phyloP scores from a whole-genome alignment of 2,888 invertebrate species.

The Mesorhabditis sp. region DNA sequence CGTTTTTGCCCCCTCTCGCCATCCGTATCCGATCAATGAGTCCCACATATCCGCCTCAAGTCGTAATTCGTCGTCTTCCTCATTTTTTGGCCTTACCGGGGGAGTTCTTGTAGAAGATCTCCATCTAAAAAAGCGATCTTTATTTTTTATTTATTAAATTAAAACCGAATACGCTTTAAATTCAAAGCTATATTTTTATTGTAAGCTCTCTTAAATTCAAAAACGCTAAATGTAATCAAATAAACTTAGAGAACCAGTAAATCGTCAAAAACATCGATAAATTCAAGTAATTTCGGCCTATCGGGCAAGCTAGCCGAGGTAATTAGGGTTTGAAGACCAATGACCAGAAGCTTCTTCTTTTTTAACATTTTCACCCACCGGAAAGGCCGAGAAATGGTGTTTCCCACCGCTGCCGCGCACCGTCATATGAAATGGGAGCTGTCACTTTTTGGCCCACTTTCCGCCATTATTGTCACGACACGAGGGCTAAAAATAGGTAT shows the following conservation, averaged over 20 bases:
- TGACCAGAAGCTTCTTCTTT: not conserved
- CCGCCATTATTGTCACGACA: conserved; percentile 1
- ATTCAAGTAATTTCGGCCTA: too few species aligned
- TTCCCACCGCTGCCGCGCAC: conserved; percentile 5
- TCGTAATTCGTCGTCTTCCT: not conserved
- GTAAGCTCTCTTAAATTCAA: too few species aligned
- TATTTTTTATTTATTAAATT: too few species aligned
- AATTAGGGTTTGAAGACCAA: too few species aligned
- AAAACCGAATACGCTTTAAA: too few species aligned
- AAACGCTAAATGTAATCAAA: too few species aligned
- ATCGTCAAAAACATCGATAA: too few species aligned
- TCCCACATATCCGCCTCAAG: not conserved
- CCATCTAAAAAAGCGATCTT: too few species aligned
- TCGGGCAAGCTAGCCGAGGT: too few species aligned
- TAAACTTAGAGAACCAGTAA: too few species aligned
- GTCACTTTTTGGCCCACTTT: not conserved
- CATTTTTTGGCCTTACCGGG: not conserved
- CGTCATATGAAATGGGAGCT: not conserved
- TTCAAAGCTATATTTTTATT: too few species aligned
- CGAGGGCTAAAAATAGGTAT: not conserved
- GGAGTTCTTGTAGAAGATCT: too few species aligned
- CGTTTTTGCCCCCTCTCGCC: not conserved
- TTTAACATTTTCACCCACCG: not conserved
- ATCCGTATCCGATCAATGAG: not conserved
- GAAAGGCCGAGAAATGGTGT: not conserved